phyloP scores from a whole-genome alignment of 2,113 vertebrate genomes.

The Mystacornis crossleyi region DNA sequence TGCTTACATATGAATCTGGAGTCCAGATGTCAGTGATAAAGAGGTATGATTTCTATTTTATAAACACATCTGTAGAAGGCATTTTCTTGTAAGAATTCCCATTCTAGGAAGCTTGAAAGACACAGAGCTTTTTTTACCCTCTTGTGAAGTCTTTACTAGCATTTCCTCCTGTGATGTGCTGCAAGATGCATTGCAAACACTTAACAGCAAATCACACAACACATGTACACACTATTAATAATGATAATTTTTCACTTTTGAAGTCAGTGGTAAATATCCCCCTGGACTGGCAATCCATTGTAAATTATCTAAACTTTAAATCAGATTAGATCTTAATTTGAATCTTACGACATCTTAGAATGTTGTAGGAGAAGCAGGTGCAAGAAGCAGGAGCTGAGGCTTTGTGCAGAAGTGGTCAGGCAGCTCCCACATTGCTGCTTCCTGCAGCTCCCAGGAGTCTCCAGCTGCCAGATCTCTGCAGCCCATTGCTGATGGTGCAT shows the following conservation, averaged over 20 bases:
- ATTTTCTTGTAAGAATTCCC: slow-evolving; percentile 61
- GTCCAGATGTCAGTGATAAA: slow-evolving; percentile 86
- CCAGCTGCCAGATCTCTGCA: not conserved
- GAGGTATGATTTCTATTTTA: slow-evolving; percentile 72
- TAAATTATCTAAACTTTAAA: not conserved
- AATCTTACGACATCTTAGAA: not conserved
- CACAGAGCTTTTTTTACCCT: not conserved
- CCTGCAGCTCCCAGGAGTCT: not conserved
- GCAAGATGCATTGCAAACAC: not conserved
- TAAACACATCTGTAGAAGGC: slow-evolving; percentile 78
- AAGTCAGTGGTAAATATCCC: not conserved
- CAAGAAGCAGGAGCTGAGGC: not conserved
- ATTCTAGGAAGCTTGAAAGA: not conserved
- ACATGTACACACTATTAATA: not conserved
- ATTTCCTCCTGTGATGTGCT: not conserved
- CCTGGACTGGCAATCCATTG: not conserved
- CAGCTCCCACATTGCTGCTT: not conserved
- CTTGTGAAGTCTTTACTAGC: not conserved
- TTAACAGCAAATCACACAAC: not conserved
- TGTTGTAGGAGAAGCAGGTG: not conserved
- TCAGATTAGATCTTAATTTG: not conserved
- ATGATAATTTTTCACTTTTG: not conserved
- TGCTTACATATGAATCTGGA: slow-evolving; percentile 77
- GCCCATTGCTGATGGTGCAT: not conserved
- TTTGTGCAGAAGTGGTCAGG: not conserved